These are phyloP conservation scores for Calypte anna DNA, from an alignment of 2,113 vertebrate genomes.

Conservation along the genomic window DNA sequence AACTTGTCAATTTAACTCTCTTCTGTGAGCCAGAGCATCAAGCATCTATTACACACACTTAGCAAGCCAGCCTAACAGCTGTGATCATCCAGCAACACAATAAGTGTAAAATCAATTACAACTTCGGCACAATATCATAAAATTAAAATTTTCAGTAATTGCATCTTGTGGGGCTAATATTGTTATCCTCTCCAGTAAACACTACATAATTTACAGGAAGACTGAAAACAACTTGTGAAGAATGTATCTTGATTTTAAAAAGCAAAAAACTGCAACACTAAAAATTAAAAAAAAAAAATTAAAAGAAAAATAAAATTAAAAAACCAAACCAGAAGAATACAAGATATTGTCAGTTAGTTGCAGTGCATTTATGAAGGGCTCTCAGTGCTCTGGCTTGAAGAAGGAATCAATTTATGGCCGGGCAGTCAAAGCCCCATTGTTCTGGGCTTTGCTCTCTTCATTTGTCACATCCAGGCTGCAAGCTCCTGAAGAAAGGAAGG, in stretches of 20 bases:
- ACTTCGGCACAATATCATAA: background rate
- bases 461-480: conserved; percentile 1
- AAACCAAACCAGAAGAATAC: background rate
- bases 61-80: background rate
- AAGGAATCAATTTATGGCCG: background rate
- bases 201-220: background rate
- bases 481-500: background rate
- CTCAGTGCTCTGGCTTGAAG: background rate
- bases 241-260: background rate
- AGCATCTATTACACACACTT: background rate
- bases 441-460: conserved; percentile 20
- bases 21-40: background rate
- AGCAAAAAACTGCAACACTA: background rate
- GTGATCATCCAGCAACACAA: background rate
- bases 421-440: background rate
- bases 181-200: background rate
- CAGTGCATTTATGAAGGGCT: background rate
- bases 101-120: conserved; percentile 15
- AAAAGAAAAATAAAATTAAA: no score
- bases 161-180: background rate
- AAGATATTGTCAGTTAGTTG: background rate
- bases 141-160: conserved; percentile 9
- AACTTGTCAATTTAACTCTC: background rate
- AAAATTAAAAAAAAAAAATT: no score
- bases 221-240: background rate